Evolutionary conservation across 1,140 invertebrate species (phyloP).

Genomic region (Leptonema lineaticorne): DNA sequence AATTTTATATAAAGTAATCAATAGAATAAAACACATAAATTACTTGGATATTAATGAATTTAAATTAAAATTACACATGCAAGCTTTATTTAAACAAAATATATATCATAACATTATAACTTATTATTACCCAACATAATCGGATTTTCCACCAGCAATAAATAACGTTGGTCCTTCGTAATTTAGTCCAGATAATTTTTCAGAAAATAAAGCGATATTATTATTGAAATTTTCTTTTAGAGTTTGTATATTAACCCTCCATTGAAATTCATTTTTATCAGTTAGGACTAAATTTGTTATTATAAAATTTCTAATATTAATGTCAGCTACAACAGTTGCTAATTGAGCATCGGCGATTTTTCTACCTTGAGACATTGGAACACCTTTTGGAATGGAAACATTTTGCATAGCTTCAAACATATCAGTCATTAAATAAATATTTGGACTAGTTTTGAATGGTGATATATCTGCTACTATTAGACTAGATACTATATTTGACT

Average conservation of each 20-base stretch:
- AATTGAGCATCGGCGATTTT: constrained; percentile 54
- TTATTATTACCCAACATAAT: constrained; percentile 77
- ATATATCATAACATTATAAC: constrained; percentile 29
- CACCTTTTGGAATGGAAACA: constrained; percentile 58
- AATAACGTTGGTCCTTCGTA: constrained; percentile 77
- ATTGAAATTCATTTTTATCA: constrained; percentile 62
- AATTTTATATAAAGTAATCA: too few species aligned
- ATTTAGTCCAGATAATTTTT: constrained; percentile 50
- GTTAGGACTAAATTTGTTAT: constrained; percentile 75
- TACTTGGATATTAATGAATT: too few species aligned
- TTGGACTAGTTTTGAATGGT: constrained; percentile 66
- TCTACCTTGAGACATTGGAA: constrained; percentile 67
- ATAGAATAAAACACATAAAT: too few species aligned
- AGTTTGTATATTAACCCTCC: constrained; percentile 73
- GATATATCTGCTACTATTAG: constrained; percentile 84
- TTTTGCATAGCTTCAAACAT: constrained; percentile 68
- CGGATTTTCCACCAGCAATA: constrained; percentile 76
- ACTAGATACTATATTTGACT: constrained; percentile 77
- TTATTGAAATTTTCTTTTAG: constrained; percentile 65
- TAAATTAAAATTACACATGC: not conserved
- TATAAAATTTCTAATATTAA: constrained; percentile 64
- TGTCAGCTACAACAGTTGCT: constrained; percentile 47
- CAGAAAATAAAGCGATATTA: constrained; percentile 66
- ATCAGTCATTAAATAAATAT: constrained; percentile 62
- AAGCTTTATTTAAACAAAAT: not conserved